Percentiles rank a stretch among this genome's conserved stretches.
phyloP scores from a whole-genome alignment of 2,888 invertebrate species.

The Conomelus anceps region DNA sequence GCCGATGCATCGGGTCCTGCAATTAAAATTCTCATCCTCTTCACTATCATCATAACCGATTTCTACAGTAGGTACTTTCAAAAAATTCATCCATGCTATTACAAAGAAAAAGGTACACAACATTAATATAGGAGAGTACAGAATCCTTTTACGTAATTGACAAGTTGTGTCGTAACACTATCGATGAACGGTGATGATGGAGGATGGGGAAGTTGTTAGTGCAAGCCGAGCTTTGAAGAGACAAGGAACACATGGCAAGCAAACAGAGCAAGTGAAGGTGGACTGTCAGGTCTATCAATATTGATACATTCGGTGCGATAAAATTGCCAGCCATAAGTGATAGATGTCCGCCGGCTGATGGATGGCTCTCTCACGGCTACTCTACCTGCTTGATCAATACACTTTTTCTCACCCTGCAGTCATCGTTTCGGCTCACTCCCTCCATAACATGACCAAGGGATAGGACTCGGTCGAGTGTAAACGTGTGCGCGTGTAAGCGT shows the following conservation, averaged over 20 bases:
- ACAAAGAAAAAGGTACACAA: background rate
- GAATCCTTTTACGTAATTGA: background rate
- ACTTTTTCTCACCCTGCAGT: background rate
- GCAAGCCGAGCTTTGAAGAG: too few relatives aligned
- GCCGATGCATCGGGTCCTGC: too few relatives aligned
- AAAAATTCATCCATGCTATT: background rate
- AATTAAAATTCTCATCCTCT: too few relatives aligned
- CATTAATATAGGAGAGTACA: background rate
- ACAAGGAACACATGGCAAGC: too few relatives aligned
- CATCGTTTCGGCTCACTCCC: background rate
- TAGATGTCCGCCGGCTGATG: constrained; percentile 3
- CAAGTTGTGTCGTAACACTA: background rate
- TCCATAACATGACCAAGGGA: background rate
- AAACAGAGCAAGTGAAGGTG: background rate
- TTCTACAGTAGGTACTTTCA: background rate
- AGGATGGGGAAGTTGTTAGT: background rate
- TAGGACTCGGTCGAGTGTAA: background rate
- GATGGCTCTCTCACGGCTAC: background rate
- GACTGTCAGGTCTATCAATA: constrained; percentile 8
- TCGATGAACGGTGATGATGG: background rate
- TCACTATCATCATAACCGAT: too few relatives aligned
- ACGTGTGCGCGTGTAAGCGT: background rate
- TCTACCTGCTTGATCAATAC: background rate
- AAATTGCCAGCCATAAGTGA: constrained; percentile 13
- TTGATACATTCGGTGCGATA: constrained; percentile 5